Conservation (phyloP, 2,888 invertebrate species). For the Caenorhabditis drosophilae region DNA sequence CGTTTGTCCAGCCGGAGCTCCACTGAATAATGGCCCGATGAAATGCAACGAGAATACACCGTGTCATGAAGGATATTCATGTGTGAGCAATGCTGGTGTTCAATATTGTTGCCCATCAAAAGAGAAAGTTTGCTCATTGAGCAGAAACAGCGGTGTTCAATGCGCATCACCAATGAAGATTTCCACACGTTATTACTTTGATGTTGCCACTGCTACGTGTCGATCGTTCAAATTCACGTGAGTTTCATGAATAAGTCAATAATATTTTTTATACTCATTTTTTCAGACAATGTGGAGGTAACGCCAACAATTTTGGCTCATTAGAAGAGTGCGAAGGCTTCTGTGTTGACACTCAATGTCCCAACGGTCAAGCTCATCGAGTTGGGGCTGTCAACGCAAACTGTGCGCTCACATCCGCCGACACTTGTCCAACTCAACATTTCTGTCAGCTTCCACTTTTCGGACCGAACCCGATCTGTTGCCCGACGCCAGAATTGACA, state of each 20-base stretch:
- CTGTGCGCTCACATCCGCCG: conserved; percentile 51
- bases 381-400: conserved; percentile 65
- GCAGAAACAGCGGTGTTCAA: conserved; percentile 45
- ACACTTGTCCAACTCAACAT: conserved; percentile 62
- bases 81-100: conserved; percentile 62
- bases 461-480: conserved; percentile 62
- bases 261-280: too few relatives aligned
- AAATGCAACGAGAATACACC: conserved; percentile 59
- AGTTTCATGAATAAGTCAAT: neutral
- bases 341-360: conserved; percentile 66
- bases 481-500: conserved; percentile 59
- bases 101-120: conserved; percentile 65
- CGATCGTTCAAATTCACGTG: conserved; percentile 54
- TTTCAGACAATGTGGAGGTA: conserved; percentile 66
- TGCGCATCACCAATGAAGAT: conserved; percentile 48
- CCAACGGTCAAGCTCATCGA: conserved; percentile 55
- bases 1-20: conserved; percentile 65
- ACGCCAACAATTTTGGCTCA: conserved; percentile 66
- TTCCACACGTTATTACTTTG: conserved; percentile 53
- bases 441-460: conserved; percentile 62
- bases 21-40: conserved; percentile 62
- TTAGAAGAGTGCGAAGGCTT: conserved; percentile 69
- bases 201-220: conserved; percentile 47
- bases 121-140: conserved; percentile 47
- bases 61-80: conserved; percentile 65